Percentiles rank a stretch among this genome's conserved stretches.
Conservation (phyloP, 2,888 invertebrate genomes). For the Pedicia rivosa region DNA sequence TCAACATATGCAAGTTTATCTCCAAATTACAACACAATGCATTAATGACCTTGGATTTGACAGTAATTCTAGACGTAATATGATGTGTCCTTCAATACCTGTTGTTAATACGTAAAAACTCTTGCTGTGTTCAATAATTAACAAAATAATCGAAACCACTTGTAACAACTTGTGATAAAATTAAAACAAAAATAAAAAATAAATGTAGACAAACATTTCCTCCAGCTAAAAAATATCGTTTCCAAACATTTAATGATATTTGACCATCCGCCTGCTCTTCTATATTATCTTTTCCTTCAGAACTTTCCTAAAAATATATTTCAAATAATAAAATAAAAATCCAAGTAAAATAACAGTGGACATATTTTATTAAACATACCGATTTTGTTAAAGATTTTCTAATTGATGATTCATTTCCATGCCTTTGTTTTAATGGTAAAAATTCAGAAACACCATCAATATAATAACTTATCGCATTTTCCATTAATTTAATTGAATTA, state of each 20-base stretch:
- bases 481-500: too few relatives aligned
- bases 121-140: conserved; percentile 38
- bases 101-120: conserved; percentile 21
- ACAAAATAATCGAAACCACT: conserved; percentile 46
- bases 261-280: conserved; percentile 31
- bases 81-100: too few relatives aligned
- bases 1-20: too few relatives aligned
- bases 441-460: conserved; percentile 28
- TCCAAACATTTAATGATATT: conserved; percentile 29
- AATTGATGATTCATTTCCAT: conserved; percentile 14
- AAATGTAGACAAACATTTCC: too few relatives aligned
- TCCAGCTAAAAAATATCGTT: conserved; percentile 33
- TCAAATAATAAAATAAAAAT: conserved; percentile 9
- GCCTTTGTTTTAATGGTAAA: conserved; percentile 18
- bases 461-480: too few relatives aligned
- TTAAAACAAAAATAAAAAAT: conserved; percentile 32
- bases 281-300: conserved; percentile 21
- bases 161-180: conserved; percentile 38
- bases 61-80: too few relatives aligned
- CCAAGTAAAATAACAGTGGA: too few relatives aligned
- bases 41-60: too few relatives aligned
- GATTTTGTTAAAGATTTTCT: conserved; percentile 21
- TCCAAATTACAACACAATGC: too few relatives aligned
- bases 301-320: too few relatives aligned
- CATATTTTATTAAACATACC: conserved; percentile 13